These are phyloP conservation scores for Cantharis rufa DNA, from an alignment of 2,888 invertebrate species.

Conservation along the genomic window DNA sequence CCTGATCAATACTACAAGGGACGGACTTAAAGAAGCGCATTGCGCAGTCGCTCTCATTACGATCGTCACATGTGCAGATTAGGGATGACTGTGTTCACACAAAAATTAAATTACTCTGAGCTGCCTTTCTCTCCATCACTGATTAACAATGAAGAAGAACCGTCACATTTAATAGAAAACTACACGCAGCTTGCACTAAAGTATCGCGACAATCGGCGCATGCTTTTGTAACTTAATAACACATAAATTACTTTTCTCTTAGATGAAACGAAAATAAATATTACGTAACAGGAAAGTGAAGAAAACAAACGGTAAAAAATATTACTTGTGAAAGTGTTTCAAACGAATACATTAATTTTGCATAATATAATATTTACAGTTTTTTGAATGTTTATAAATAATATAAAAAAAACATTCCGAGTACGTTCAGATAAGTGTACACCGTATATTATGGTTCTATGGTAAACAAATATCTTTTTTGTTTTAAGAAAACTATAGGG, in stretches of 20 bases:
- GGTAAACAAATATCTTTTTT: neutral
- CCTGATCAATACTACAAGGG: conserved; percentile 48
- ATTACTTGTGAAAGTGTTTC: neutral
- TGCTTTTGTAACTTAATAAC: neutral
- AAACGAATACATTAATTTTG: neutral
- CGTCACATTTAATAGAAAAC: neutral
- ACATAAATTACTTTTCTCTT: neutral
- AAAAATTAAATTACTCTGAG: conserved; percentile 31
- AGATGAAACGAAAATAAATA: neutral
- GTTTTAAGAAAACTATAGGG: neutral
- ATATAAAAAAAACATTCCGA: neutral
- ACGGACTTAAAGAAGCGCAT: conserved; percentile 34
- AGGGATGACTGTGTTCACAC: conserved; percentile 26
- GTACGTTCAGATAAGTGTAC: neutral
- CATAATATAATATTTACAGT: neutral
- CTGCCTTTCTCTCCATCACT: conserved; percentile 6
- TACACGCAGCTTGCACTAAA: neutral
- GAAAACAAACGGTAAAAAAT: neutral
- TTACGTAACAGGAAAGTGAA: neutral
- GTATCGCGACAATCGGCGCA: neutral
- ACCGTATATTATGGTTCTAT: neutral
- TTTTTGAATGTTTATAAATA: neutral
- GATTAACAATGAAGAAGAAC: neutral
- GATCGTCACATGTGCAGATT: conserved; percentile 29
- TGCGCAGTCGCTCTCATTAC: conserved; percentile 32